These are phyloP conservation scores for Thermophis baileyi DNA, from an alignment of 2,113 vertebrate genomes.

Conservation along the genomic window DNA sequence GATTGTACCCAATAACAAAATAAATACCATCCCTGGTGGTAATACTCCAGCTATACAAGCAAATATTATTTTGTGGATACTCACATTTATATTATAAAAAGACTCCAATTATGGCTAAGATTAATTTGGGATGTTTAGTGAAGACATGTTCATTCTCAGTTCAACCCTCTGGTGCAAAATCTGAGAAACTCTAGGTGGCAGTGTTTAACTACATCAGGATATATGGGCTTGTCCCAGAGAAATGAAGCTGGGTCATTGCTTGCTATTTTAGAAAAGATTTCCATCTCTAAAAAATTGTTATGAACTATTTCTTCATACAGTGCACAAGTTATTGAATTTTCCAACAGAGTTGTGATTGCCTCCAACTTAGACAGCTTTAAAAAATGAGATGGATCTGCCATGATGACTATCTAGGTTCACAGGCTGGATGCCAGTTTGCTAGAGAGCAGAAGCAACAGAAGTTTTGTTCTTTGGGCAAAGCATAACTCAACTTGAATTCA, in stretches of 20 bases:
- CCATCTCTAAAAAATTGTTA: neutral
- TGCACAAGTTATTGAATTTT: neutral
- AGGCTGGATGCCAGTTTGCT: neutral
- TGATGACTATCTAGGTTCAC: neutral
- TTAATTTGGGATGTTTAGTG: neutral
- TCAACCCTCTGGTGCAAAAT: neutral
- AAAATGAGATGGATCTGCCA: neutral
- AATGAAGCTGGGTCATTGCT: neutral
- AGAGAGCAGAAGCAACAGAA: neutral
- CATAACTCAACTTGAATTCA: conserved; percentile 5
- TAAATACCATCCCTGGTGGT: neutral
- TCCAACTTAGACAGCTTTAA: neutral
- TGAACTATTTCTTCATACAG: neutral
- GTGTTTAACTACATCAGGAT: neutral
- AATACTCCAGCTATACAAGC: neutral
- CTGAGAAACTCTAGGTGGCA: neutral
- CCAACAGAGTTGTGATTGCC: neutral
- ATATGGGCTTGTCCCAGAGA: neutral
- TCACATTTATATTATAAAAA: neutral
- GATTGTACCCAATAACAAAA: neutral
- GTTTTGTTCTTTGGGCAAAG: neutral
- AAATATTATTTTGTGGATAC: neutral
- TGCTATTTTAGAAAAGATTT: neutral
- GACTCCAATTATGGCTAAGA: neutral
- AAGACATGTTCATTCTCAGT: neutral